phyloP scores from a whole-genome alignment of 2,888 invertebrate species.

The Leucozona laternaria region DNA sequence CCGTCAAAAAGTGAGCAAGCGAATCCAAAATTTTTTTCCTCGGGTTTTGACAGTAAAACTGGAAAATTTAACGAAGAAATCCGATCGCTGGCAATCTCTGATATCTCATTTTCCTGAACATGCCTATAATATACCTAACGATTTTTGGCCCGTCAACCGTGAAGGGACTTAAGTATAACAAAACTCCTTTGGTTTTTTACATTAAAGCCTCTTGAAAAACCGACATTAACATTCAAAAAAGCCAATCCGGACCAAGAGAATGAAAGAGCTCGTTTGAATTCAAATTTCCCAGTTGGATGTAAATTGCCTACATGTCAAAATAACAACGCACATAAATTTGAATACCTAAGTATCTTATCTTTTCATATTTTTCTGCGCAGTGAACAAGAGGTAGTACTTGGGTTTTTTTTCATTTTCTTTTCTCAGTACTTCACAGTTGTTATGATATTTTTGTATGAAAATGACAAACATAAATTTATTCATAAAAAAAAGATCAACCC shows the following conservation, averaged over 20 bases:
- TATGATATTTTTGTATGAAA: constrained; percentile 34
- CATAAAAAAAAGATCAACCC: constrained; percentile 56
- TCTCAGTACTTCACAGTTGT: constrained; percentile 39
- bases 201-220: background rate
- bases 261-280: background rate
- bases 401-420: constrained; percentile 26
- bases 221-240: background rate
- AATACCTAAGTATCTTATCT: constrained; percentile 4
- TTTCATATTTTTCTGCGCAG: background rate
- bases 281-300: background rate
- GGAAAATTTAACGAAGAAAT: too few relatives aligned
- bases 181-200: too few relatives aligned
- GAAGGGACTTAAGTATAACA: too few relatives aligned
- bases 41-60: too few relatives aligned
- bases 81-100: too few relatives aligned
- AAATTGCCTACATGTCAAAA: background rate
- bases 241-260: background rate
- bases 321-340: background rate
- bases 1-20: too few relatives aligned
- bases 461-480: constrained; percentile 59
- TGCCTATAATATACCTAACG: too few relatives aligned
- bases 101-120: too few relatives aligned
- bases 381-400: background rate
- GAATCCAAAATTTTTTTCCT: too few relatives aligned
- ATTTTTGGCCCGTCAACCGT: too few relatives aligned